Percentiles rank a stretch among this genome's conserved stretches.
phyloP scores from a whole-genome alignment of 2,888 invertebrate genomes.

The Ornithoptera alexandrae region DNA sequence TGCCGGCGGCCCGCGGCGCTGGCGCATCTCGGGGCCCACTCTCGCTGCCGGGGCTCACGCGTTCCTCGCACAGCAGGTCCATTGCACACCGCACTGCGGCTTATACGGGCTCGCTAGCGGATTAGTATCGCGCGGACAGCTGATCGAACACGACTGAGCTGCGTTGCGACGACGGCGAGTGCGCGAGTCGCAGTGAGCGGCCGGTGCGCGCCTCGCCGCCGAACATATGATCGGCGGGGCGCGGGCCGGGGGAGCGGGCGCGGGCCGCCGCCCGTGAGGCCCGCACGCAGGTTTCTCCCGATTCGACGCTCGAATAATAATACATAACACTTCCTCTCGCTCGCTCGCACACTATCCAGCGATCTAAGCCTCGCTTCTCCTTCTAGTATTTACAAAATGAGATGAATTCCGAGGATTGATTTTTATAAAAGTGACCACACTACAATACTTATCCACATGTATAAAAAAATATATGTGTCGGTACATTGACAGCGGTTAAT shows the following conservation, averaged over 20 bases:
- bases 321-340: slow-evolving; percentile 68
- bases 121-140: slow-evolving; percentile 57
- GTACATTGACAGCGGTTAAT: slow-evolving; percentile 34
- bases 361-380: slow-evolving; percentile 50
- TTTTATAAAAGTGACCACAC: slow-evolving; percentile 37
- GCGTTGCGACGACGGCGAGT: slow-evolving; percentile 70
- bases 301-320: slow-evolving; percentile 70
- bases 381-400: slow-evolving; percentile 60
- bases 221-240: slow-evolving; percentile 77
- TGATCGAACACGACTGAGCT: slow-evolving; percentile 58
- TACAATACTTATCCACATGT: slow-evolving; percentile 29
- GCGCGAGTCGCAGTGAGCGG: slow-evolving; percentile 73
- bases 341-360: slow-evolving; percentile 57
- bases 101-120: slow-evolving; percentile 56
- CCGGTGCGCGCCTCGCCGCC: slow-evolving; percentile 54
- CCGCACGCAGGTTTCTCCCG: slow-evolving; percentile 80
- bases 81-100: slow-evolving; percentile 75
- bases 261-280: slow-evolving; percentile 60
- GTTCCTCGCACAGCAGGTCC: slow-evolving; percentile 82
- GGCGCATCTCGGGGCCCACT: slow-evolving; percentile 43
- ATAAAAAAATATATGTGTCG: slow-evolving; percentile 26
- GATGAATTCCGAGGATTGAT: slow-evolving; percentile 47
- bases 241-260: slow-evolving; percentile 44
- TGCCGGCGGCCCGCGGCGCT: slow-evolving; percentile 68
- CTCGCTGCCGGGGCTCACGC: slow-evolving; percentile 67